phyloP scores from a whole-genome alignment of 2,888 invertebrate genomes.

The Callosobruchus maculatus region DNA sequence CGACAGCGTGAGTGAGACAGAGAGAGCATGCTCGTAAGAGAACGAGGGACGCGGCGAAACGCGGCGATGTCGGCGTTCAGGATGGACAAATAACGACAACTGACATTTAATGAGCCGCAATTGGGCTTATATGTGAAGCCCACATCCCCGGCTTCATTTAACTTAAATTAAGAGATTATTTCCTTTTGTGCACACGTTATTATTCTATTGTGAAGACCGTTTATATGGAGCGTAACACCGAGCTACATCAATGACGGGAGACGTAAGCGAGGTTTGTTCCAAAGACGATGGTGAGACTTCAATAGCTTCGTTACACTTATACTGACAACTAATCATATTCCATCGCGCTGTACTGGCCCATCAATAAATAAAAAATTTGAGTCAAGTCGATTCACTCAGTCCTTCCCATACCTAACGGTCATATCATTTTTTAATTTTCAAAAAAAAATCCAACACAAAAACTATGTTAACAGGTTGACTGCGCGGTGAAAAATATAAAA shows the following conservation, averaged over 20 bases:
- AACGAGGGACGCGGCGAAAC: not conserved
- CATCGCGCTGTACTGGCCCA: too few species aligned
- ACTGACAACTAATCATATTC: too few species aligned
- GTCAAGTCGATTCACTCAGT: too few species aligned
- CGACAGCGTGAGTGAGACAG: not conserved
- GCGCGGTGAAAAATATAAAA: too few species aligned
- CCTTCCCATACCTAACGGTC: too few species aligned
- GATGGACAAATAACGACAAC: slow-evolving; percentile 20
- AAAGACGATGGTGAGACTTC: not conserved
- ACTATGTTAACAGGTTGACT: too few species aligned
- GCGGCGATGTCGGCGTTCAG: not conserved
- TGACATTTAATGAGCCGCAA: slow-evolving; percentile 46
- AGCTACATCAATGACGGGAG: not conserved
- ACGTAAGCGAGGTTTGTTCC: not conserved
- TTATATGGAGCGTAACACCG: not conserved
- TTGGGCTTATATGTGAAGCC: slow-evolving; percentile 50
- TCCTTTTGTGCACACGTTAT: slow-evolving; percentile 49
- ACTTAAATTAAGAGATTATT: slow-evolving; percentile 53
- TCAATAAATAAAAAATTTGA: too few species aligned
- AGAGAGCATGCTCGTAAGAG: not conserved
- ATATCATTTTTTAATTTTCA: too few species aligned
- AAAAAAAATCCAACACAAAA: too few species aligned
- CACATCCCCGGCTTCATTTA: slow-evolving; percentile 50
- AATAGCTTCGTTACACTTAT: not conserved
- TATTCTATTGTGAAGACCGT: slow-evolving; percentile 45